Base-by-base conservation (phyloP, 2,888 invertebrate species). In the Leptinotarsa rubiginosa region DNA sequence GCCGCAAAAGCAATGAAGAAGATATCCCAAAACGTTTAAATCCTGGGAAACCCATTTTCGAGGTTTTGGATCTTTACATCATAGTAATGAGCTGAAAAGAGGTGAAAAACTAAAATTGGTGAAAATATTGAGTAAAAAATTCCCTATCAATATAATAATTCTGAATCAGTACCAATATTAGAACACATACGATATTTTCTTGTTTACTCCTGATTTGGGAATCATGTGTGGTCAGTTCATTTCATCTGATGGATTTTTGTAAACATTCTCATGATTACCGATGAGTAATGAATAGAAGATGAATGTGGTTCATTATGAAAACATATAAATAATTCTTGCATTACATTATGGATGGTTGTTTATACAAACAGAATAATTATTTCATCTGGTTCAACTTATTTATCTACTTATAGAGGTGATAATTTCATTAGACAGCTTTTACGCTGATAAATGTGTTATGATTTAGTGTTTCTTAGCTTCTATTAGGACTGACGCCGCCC, bases 301-400 rank as follows among this genome's bases (percentile, higher is more conserved):
- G 22, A 52, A 68, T 68, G 68, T 18, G n/a, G 12, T n/a, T n/a
- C 68, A 68, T 70, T 25, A 70, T 70, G 1, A 70, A 49, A 70
- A 52, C 49, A 47, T 50, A 70, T 70, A 70, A 70, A 70, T 70
- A 70, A 70, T 50, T 47, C 62, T 4, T 10, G 31, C 52, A 25
- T 41, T 65, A 70, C 20, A 62, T 50, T 31, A 49, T 65, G n/a
- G 20, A 70, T 18, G n/a, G 54, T n/a, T 71, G 65, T 71, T 71
- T 71, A 71, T 66, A 71, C 56, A 71, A 71, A 64, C 65, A 41
- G 56, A 20, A 73, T 73, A 73, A 73, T 64, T 73, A 65, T 73
- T 64, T 69, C 69, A 73, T 41, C 68, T 49, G 62, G 20, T 56
- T 50, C 68, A 50, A 73, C 69, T 64, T 50, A 49, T 64, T 62